Evolutionary conservation across 35 echinoderm and acorn worm genomes (phyloP).

Genomic region (Apostichopus californicus): DNA sequence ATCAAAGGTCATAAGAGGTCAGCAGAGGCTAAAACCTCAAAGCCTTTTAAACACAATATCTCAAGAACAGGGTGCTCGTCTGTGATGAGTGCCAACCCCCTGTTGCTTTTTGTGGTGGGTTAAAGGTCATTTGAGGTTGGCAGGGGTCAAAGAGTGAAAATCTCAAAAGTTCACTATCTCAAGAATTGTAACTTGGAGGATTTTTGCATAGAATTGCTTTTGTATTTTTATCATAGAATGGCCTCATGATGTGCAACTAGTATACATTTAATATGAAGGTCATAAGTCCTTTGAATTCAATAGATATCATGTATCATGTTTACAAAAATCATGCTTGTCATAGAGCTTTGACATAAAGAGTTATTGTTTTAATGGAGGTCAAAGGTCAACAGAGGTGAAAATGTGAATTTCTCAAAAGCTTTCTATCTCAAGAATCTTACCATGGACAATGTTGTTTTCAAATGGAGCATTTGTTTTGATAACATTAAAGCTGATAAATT

Average conservation of each 20-base stretch:
- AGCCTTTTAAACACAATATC: not conserved
- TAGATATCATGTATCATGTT: not conserved
- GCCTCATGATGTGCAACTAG: not conserved
- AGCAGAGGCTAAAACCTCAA: not conserved
- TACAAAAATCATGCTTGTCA: no score
- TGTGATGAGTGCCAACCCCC: not conserved
- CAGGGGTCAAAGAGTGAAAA: not conserved
- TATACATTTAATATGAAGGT: not conserved
- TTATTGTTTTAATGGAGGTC: not conserved
- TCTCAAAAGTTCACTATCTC: not conserved
- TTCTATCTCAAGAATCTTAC: not conserved
- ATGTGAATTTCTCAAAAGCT: not conserved
- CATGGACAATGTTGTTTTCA: not conserved
- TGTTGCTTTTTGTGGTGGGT: not conserved
- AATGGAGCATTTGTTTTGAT: no score
- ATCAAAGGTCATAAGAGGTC: not conserved
- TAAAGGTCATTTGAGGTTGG: not conserved
- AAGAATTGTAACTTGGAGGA: not conserved
- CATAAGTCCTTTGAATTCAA: not conserved
- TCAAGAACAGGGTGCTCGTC: not conserved
- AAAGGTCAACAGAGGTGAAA: not conserved
- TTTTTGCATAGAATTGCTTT: not conserved
- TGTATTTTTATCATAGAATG: not conserved
- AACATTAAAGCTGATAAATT: no score
- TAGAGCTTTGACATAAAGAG: not conserved